Evolutionary conservation across 2,888 invertebrate genomes (phyloP).

Genomic region (Anoplius nigerrimus): DNA sequence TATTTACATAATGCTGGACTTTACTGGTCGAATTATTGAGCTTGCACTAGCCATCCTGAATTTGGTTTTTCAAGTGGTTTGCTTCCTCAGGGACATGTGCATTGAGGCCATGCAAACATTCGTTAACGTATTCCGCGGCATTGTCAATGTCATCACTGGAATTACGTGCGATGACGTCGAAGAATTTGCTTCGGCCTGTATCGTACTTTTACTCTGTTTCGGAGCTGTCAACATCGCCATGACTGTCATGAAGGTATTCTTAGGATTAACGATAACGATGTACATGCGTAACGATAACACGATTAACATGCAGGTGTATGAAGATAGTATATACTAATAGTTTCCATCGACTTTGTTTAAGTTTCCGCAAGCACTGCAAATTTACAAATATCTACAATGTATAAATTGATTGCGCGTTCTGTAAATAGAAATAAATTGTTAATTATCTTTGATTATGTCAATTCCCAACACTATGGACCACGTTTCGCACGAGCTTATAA

Average conservation of each 20-base stretch:
- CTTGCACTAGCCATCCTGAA: constrained; percentile 61
- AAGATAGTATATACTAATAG: too few relatives aligned
- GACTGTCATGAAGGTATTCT: constrained; percentile 43
- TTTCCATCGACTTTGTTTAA: too few relatives aligned
- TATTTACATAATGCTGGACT: constrained; percentile 62
- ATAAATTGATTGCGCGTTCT: too few relatives aligned
- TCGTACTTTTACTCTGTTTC: constrained; percentile 64
- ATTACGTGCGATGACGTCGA: constrained; percentile 68
- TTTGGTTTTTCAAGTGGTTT: constrained; percentile 62
- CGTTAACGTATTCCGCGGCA: constrained; percentile 60
- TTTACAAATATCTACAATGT: too few relatives aligned
- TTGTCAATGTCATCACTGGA: constrained; percentile 58
- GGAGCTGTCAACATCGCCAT: constrained; percentile 54
- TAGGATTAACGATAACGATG: too few relatives aligned
- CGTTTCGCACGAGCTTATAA: too few relatives aligned
- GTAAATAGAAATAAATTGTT: too few relatives aligned
- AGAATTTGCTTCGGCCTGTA: constrained; percentile 63
- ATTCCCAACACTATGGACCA: too few relatives aligned
- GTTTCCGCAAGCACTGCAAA: too few relatives aligned
- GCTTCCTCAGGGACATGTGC: constrained; percentile 60
- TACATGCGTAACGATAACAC: too few relatives aligned
- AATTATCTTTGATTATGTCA: too few relatives aligned
- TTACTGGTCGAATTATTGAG: constrained; percentile 58
- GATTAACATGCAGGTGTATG: too few relatives aligned
- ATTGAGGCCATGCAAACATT: constrained; percentile 66